Evolutionary conservation across 1,140 invertebrate species (phyloP).

Genomic region (Eumaeus atala): DNA sequence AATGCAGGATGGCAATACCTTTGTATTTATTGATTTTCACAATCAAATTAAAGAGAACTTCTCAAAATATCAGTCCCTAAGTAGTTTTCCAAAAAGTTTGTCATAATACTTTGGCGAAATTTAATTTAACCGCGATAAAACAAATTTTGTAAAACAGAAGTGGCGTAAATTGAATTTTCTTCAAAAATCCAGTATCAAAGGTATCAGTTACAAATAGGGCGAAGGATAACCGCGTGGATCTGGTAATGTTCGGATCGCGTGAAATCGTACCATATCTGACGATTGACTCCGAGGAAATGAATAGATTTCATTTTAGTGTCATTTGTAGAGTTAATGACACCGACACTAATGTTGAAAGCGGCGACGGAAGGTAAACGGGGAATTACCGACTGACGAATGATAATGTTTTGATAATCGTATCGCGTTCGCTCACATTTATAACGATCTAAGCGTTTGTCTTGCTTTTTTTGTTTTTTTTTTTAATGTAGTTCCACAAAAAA

Average conservation of each 20-base stretch:
- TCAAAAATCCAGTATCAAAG: not conserved
- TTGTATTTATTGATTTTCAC: too few relatives aligned
- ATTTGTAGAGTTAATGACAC: slow-evolving; percentile 70
- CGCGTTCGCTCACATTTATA: slow-evolving; percentile 9
- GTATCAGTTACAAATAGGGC: slow-evolving; percentile 30
- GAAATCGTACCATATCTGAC: slow-evolving; percentile 64
- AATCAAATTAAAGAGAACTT: too few relatives aligned
- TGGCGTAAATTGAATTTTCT: not conserved
- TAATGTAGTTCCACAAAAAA: too few relatives aligned
- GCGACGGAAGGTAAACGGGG: slow-evolving; percentile 34
- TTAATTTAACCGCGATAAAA: too few relatives aligned
- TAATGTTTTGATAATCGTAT: slow-evolving; percentile 37
- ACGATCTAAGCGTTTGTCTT: not conserved
- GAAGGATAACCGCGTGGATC: slow-evolving; percentile 32
- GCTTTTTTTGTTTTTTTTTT: too few relatives aligned
- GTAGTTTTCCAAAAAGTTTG: too few relatives aligned
- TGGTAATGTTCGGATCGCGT: slow-evolving; percentile 65
- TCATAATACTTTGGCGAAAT: too few relatives aligned
- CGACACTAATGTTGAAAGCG: slow-evolving; percentile 52
- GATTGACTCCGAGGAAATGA: slow-evolving; percentile 69
- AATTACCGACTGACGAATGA: slow-evolving; percentile 46
- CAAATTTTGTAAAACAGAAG: not conserved
- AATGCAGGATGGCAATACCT: too few relatives aligned
- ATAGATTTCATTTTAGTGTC: slow-evolving; percentile 74
- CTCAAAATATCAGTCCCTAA: too few relatives aligned